Evolutionary conservation across 2,797 vertebrate species (phyloP), one percentile per base, ranked within the genome.

Genomic region (Sebastes matsubarae): DNA sequence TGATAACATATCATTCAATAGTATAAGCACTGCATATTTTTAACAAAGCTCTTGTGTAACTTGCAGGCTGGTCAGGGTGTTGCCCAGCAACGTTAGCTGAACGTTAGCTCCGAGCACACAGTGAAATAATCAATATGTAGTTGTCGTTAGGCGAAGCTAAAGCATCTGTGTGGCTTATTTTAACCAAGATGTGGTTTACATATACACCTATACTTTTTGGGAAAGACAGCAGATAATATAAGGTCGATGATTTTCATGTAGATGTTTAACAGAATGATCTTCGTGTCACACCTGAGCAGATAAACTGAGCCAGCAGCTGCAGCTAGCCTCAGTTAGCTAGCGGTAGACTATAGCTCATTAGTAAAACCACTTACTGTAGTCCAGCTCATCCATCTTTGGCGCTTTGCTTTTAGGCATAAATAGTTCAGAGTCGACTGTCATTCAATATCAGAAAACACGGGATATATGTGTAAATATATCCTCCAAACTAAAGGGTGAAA

Each of bases 321-420:
- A 34, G 59, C 79, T 92, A 93, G 92, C 90, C 58, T 32, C 74
- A 38, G 65, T 59, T 89, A 90, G 91, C 92, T 83, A 71, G 72
- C 81, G 36, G 69, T 22, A 88, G 70, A 68, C 38, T 18, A 16
- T 12, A 83, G 67, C 72, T 76, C n/a, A 72, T 71, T 42, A 80
- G 22, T n/a, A 65, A 81, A 30, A 34, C 22, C 68, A 96, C 96
- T 96, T 93, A 96, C 96, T 96, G 95, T 96, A 96, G 95, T 96
- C 96, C 96, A 96, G 93, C 86, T 96, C 96, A 93, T 96, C 96
- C 96, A 96, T 96, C 94, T 96, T 96, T 84, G 96, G 96, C 84
- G 96, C 93, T 96, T 96, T 96, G 94, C 93, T 96, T 95, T 96
- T 96, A 96, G 96, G 96, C 96, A 96, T 96, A 94, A 95, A 96